Percentiles rank a stretch among this genome's conserved stretches.
Evolutionary conservation across 1,140 invertebrate species (phyloP).

Genomic region (Scylla paramamosain): DNA sequence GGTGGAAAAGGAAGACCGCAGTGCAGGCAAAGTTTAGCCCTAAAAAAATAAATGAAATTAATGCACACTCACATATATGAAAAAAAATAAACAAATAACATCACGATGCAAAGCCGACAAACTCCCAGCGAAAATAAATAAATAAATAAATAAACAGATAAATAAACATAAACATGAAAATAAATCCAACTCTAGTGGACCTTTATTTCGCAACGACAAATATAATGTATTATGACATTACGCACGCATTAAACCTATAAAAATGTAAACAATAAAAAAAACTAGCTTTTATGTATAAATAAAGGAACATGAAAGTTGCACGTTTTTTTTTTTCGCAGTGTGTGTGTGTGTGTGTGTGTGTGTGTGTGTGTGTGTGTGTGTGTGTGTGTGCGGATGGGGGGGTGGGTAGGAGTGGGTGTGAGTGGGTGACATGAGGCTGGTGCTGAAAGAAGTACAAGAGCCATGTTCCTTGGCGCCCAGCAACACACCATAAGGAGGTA

Average conservation of each 20-base stretch:
- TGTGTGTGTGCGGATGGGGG: neutral
- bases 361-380: slow-evolving; percentile 48
- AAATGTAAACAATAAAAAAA: neutral
- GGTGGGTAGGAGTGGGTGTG: neutral
- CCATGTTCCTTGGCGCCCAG: too few relatives aligned
- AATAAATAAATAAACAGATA: neutral
- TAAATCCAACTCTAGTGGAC: neutral
- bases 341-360: neutral
- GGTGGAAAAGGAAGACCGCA: neutral
- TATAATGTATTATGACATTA: neutral
- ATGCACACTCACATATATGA: neutral
- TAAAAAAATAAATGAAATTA: too few relatives aligned
- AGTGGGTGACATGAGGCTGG: too few relatives aligned
- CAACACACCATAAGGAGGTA: too few relatives aligned
- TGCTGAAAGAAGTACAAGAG: too few relatives aligned
- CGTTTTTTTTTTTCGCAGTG: too few relatives aligned
- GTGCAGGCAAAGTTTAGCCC: too few relatives aligned
- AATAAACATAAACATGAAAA: neutral
- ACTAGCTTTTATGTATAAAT: neutral
- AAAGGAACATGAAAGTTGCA: neutral
- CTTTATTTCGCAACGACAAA: neutral
- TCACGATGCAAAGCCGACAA: too few relatives aligned
- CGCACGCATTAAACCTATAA: neutral
- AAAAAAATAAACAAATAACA: too few relatives aligned
- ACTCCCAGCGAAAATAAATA: too few relatives aligned